Percentiles rank a stretch among this genome's conserved stretches.
phyloP scores from a whole-genome alignment of 2,888 invertebrate species.

The Eumacrocentrus americanus region DNA sequence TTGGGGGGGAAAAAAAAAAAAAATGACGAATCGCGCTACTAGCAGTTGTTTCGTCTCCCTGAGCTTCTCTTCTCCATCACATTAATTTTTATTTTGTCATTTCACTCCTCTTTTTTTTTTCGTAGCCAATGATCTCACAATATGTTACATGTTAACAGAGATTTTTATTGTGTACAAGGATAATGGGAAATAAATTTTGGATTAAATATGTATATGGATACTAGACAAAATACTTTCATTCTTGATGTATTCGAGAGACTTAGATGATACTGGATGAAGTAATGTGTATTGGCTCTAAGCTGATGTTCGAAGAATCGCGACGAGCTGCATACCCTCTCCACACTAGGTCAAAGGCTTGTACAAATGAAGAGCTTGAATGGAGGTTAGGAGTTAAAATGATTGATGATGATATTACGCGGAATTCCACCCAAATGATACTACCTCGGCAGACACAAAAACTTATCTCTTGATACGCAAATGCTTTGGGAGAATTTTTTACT shows the following conservation, averaged over 20 bases:
- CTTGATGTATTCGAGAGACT: neutral
- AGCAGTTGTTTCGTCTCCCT: neutral
- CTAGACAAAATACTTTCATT: neutral
- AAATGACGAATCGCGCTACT: neutral
- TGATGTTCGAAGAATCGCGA: too few relatives aligned
- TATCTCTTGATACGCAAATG: too few relatives aligned
- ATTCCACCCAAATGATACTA: too few relatives aligned
- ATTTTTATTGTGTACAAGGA: too few relatives aligned
- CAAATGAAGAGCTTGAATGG: too few relatives aligned
- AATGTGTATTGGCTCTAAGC: too few relatives aligned
- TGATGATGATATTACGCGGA: too few relatives aligned
- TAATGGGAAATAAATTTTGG: neutral
- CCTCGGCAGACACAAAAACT: neutral
- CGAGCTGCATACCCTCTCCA: too few relatives aligned
- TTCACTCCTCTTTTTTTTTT: constrained; percentile 23
- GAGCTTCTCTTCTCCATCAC: neutral
- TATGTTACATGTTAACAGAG: neutral
- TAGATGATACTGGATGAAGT: too few relatives aligned
- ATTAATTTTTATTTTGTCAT: neutral
- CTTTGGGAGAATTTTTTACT: too few relatives aligned
- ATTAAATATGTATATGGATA: neutral
- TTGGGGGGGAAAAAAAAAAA: constrained; percentile 8
- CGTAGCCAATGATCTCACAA: neutral
- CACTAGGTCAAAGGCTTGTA: too few relatives aligned
- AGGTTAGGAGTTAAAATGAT: too few relatives aligned